phyloP scores from a whole-genome alignment of 2,113 vertebrate species.

The Dipodomys ordii region DNA sequence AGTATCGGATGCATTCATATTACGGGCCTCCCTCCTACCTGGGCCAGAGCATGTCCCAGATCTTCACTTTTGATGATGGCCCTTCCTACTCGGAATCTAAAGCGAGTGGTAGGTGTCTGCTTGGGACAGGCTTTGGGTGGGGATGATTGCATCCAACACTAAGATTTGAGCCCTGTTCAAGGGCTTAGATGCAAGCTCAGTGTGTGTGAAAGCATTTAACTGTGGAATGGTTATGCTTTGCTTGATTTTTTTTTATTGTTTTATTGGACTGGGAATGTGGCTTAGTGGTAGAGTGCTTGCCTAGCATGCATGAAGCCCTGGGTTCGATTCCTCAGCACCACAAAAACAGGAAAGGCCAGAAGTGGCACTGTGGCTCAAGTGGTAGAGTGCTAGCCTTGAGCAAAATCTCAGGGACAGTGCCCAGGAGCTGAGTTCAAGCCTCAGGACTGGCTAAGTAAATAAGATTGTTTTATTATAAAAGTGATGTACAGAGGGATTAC shows the following conservation, averaged over 20 bases:
- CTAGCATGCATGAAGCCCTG: no score
- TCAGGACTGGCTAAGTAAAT: no score
- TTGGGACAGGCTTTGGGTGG: background rate
- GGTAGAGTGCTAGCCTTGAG: no score
- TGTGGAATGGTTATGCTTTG: constrained; percentile 26
- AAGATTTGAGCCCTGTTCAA: background rate
- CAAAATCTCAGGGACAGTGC: no score
- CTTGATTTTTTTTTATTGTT: background rate
- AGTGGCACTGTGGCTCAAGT: no score
- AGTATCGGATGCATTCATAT: constrained; percentile 96
- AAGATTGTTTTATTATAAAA: background rate
- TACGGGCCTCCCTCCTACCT: constrained; percentile 93
- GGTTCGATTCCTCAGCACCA: no score
- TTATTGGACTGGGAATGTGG: no score
- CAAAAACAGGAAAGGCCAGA: no score
- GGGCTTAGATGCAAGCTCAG: background rate
- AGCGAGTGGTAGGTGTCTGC: constrained; percentile 89
- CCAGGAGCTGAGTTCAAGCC: no score
- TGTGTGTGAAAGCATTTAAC: background rate
- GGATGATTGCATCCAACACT: background rate
- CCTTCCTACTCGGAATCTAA: constrained; percentile 89
- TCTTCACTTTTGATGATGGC: constrained; percentile 91
- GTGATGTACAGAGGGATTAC: no score
- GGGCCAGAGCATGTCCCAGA: constrained; percentile 91
- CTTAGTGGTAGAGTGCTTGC: no score